Percentiles rank a stretch among this genome's conserved stretches.
phyloP scores from a whole-genome alignment of 1,140 invertebrate species.

The Neomicropteryx cornuta region DNA sequence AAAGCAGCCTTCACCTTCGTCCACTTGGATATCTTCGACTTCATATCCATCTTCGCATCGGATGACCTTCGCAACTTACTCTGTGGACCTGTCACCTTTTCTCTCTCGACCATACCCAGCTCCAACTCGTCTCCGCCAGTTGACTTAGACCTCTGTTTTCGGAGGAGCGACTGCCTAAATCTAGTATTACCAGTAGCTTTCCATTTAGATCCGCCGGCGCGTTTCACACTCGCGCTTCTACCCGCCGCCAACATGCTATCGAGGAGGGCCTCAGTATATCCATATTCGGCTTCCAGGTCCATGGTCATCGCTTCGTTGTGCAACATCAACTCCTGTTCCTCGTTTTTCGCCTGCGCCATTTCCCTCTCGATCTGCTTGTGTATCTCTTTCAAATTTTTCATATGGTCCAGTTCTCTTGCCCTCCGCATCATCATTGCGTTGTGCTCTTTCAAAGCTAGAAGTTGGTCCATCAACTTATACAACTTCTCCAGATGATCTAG shows the following conservation, averaged over 20 bases:
- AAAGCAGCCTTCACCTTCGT: slow-evolving; percentile 73
- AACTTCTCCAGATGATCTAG: slow-evolving; percentile 69
- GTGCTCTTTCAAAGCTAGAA: slow-evolving; percentile 57
- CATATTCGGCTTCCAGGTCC: slow-evolving; percentile 43
- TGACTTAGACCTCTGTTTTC: slow-evolving; percentile 35
- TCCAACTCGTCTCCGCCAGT: slow-evolving; percentile 38
- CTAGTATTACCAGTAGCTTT: slow-evolving; percentile 27
- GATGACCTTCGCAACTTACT: slow-evolving; percentile 26
- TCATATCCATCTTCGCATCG: slow-evolving; percentile 32
- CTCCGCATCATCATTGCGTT: slow-evolving; percentile 55
- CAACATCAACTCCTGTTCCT: slow-evolving; percentile 26
- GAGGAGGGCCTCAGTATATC: slow-evolving; percentile 44
- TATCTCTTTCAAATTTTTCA: slow-evolving; percentile 52
- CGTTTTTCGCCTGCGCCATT: slow-evolving; percentile 25
- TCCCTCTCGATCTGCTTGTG: slow-evolving; percentile 35
- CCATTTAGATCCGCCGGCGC: slow-evolving; percentile 32
- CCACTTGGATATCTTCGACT: slow-evolving; percentile 63
- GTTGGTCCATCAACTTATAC: slow-evolving; percentile 61
- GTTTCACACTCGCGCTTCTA: slow-evolving; percentile 29
- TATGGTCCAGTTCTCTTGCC: slow-evolving; percentile 60
- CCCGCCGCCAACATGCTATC: slow-evolving; percentile 39
- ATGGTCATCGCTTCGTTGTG: slow-evolving; percentile 33
- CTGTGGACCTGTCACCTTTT: slow-evolving; percentile 4
- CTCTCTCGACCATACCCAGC: slow-evolving; percentile 20
- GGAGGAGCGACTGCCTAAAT: slow-evolving; percentile 32